Evolutionary conservation across 2,888 invertebrate genomes (phyloP), one percentile per base, ranked within the genome.

Genomic region (Leptura quadrifasciata): DNA sequence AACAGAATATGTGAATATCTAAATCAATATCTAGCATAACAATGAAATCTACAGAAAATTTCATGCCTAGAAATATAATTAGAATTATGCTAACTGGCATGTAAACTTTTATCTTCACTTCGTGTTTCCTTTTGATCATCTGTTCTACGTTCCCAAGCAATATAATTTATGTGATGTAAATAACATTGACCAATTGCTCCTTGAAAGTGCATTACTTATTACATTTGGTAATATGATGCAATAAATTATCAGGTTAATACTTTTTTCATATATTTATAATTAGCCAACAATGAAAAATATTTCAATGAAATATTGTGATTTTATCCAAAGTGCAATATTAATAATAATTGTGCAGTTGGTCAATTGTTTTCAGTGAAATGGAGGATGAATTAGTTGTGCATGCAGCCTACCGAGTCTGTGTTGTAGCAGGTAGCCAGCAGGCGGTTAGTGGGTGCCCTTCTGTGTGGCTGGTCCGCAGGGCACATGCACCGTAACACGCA

Each of bases 401-500:
- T 87, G 87, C 87, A 86, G 87, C 88, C 88, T 88, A 88, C 88
- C 88, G 88, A 87, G 86, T 87, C 84, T 87, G 87, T 87, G 86
- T 87, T 82, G 87, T 84, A 87, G 88, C 87, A 85, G 86, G 87
- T 87, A 87, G 87, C 87, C 86, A 87, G 85, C 85, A 85, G 87
- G 86, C 85, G 82, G 88, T 89, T 89, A 89, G 84, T 84, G 81
- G 82, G 84, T 82, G 81, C 83, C 88, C 88, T 87, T 87, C 86
- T 87, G 88, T 85, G 85, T 85, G 86, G 87, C 86, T 84, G 88
- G 87, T 88, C 89, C 88, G 88, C 88, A 88, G 88, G 94, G 94
- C 93, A 95, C 95, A 95, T 95, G 95, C 94, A 95, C 94, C 93
- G 94, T 94, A 93, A 94, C 94, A 93, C 95, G 94, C 93, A 95